Base-by-base conservation (phyloP, 2,113 vertebrate genomes). In the Pteropus alecto region DNA sequence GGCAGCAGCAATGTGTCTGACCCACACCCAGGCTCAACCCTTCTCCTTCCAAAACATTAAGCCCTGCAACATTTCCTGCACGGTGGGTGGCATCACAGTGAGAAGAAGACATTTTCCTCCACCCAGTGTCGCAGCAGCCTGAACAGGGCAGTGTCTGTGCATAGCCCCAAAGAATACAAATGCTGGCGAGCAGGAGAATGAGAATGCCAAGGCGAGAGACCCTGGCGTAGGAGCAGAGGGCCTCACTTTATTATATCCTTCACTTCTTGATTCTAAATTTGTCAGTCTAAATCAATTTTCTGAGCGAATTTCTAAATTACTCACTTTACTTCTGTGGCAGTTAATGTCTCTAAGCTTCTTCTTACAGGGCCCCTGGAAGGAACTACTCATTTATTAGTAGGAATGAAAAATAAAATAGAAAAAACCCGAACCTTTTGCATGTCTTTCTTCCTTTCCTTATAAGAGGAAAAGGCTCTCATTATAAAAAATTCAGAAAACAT, bases 381-480 rank as follows among this genome's bases (percentile, higher is more conserved):
- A 19, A 19, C 15, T 13, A 30, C 24, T 65, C 56, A 60, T 33
- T 30, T 24, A 61, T 60, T 22, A 26, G 30, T 7, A 54, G 58
- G 16, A 95, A 33, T 38, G 26, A 7, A 28, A 13, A 60, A 33
- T 56, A 5, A 68, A 10, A 13, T 15, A 10, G 15, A 51, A 65
- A 82, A 65, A 58, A 19, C 15, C 7, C 48, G 35, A 58, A 61
- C 5, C 6, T 24, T 74, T 28, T 85, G 5, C n/a, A 21, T 43
- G n/a, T 61, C 13, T 71, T 58, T 87, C 68, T 33, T 13, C 30
- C 67, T 56, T 89, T 68, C 43, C 77, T 76, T 56, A 76, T 86
- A 60, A 81, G 90, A 93, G n/a, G 5, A 58, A 86, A 81, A 86
- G 16, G 3, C 21, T 6, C 67, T 90, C 14, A n/a, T 56, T 90